Evolutionary conservation across 2,113 vertebrate genomes (phyloP), one percentile per base, ranked within the genome.

Genomic region (Otis tarda): DNA sequence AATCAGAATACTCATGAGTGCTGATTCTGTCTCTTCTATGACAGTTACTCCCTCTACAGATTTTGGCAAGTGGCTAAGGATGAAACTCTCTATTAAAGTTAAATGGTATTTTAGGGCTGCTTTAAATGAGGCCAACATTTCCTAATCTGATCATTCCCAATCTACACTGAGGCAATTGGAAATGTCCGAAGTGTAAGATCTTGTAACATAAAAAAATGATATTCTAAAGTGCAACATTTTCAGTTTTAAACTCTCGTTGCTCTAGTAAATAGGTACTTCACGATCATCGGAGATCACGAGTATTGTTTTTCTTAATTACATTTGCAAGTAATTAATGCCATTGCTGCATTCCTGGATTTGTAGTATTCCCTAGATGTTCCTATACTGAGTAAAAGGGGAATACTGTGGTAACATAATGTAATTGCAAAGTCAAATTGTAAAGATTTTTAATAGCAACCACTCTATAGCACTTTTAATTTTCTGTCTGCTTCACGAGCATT

Each of bases 281-380:
- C 12, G 41, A 89, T 61, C 81, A 82, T 73, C 79, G 88, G 86
- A 88, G 83, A 93, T 91, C 78, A 92, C 31, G 13, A 69, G 27
- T 61, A 88, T 70, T 93, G 81, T 93, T 92, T 93, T 91, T 87
- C 85, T 92, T 93, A 96, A 97, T 96, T 93, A 94, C 78, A 74
- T 92, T 90, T 93, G 61, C 74, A 94, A 96, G 80, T 90, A 96
- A 96, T 96, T 95, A 93, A 89, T 83, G 65, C 60, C 60, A 49
- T 37, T 91, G 47, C 88, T 70, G 35, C 64, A 55, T 91, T 92
- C 25, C 45, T 92, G 68, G 78, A 67, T 93, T 93, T 64, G 67
- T 35, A 92, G 35, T 63, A 89, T 95, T 92, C 95, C 95, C 95
- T 68, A 35, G 94, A 64, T 92, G 47, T 89, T 75, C 74, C 90